Evolutionary conservation across 2,113 vertebrate species (phyloP).

Genomic region (Dicentrarchus labrax): DNA sequence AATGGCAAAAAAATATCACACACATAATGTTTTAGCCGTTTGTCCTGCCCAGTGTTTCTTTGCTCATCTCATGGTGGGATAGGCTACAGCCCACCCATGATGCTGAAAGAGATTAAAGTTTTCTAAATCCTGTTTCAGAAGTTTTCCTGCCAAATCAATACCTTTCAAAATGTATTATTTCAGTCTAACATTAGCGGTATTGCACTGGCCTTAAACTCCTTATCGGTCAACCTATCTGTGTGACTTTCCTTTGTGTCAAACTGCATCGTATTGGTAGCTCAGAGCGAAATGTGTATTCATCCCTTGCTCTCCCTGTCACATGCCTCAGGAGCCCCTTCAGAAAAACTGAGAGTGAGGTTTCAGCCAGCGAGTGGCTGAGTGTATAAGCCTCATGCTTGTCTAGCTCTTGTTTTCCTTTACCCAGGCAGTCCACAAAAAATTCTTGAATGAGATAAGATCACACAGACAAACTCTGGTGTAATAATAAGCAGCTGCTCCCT

Average conservation of each 20-base stretch:
- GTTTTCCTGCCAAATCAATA: not conserved
- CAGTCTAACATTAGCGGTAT: not conserved
- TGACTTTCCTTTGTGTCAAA: not conserved
- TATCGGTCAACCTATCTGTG: not conserved
- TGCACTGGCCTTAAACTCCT: not conserved
- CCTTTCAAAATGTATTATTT: not conserved
- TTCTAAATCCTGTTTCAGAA: not conserved
- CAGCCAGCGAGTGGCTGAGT: conserved; percentile 47
- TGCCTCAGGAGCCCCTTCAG: conserved; percentile 28
- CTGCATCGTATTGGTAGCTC: not conserved
- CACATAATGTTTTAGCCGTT: not conserved
- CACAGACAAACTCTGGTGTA: conserved; percentile 78
- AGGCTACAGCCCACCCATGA: not conserved
- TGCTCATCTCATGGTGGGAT: no score
- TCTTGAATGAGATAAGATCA: conserved; percentile 83
- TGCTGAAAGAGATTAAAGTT: not conserved
- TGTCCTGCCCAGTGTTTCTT: no score
- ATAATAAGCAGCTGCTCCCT: conserved; percentile 83
- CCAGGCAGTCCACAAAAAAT: conserved; percentile 65
- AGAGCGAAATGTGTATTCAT: not conserved
- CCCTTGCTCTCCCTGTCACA: conserved; percentile 22
- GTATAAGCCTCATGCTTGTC: conserved; percentile 62
- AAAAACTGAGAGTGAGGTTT: conserved; percentile 56
- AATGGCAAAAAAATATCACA: not conserved
- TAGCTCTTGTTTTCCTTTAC: conserved; percentile 72